A percentile compares a stretch with the other conserved stretches of the same genome.
These are phyloP conservation scores for Blastobasis adustella DNA, from an alignment of 2,888 invertebrate species.

Conservation along the genomic window DNA sequence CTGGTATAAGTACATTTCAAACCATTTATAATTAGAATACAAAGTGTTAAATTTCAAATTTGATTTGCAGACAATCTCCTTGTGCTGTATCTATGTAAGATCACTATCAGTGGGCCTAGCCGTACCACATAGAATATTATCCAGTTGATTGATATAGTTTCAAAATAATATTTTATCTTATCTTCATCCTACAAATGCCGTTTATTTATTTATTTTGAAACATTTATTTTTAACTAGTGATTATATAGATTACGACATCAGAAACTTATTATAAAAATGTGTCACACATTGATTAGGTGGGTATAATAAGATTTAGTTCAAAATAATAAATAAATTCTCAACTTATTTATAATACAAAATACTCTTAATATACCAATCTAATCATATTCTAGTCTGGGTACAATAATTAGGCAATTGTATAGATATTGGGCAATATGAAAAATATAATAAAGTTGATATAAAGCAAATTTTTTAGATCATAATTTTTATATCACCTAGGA, in stretches of 20 bases:
- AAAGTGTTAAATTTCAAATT: background rate
- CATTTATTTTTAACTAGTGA: no score
- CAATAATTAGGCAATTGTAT: background rate
- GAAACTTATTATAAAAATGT: background rate
- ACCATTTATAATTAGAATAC: background rate
- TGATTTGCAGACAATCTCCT: no score
- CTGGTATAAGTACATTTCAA: background rate
- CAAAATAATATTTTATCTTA: no score
- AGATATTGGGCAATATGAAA: background rate
- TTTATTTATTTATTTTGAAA: background rate
- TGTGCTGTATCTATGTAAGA: no score
- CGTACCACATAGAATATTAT: no score
- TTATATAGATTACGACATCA: no score
- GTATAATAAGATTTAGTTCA: conserved; percentile 15
- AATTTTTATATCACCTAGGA: no score
- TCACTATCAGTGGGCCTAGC: no score
- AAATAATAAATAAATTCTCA: conserved; percentile 22
- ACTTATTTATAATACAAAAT: conserved; percentile 26
- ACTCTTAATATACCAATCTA: conserved; percentile 34
- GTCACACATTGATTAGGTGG: conserved; percentile 18
- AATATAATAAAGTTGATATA: no score
- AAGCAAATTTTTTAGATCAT: no score
- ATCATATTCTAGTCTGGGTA: conserved; percentile 16
- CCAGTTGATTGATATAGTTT: no score
- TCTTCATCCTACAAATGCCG: background rate